A percentile compares a stretch with the other conserved stretches of the same genome.
Conservation (phyloP, 2,113 vertebrate species). For the Mirza zaza region DNA sequence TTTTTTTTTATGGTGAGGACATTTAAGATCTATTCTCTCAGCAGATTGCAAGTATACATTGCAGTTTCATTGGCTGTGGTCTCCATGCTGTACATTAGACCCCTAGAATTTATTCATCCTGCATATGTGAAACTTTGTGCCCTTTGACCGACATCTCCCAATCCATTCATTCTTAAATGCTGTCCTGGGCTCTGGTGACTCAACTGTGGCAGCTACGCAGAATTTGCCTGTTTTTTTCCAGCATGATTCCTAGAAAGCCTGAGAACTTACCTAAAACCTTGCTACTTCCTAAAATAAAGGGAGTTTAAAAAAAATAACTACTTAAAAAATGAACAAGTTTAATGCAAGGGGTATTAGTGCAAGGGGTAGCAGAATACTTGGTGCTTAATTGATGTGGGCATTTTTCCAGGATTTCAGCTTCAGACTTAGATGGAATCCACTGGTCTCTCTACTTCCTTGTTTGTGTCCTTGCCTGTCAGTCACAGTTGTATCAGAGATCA, state of each 20-base stretch:
- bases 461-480: too few species aligned
- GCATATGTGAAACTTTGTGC: background rate
- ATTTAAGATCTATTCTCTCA: background rate
- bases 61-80: background rate
- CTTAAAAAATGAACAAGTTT: background rate
- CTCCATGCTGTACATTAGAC: background rate
- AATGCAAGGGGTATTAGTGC: background rate
- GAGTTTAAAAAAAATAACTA: background rate
- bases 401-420: background rate
- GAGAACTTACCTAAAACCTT: background rate
- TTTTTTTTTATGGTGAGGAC: background rate
- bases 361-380: background rate
- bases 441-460: background rate
- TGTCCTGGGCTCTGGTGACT: background rate
- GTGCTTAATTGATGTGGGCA: background rate
- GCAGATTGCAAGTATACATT: too few species aligned
- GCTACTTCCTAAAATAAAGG: background rate
- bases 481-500: background rate
- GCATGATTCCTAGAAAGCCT: background rate
- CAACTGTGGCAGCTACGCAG: background rate
- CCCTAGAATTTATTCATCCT: too few species aligned
- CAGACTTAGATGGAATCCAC: background rate
- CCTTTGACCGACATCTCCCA: background rate
- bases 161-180: background rate
- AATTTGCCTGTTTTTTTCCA: background rate